Base-by-base conservation (phyloP, 2,888 invertebrate genomes). In the Chloroclysta siterata region DNA sequence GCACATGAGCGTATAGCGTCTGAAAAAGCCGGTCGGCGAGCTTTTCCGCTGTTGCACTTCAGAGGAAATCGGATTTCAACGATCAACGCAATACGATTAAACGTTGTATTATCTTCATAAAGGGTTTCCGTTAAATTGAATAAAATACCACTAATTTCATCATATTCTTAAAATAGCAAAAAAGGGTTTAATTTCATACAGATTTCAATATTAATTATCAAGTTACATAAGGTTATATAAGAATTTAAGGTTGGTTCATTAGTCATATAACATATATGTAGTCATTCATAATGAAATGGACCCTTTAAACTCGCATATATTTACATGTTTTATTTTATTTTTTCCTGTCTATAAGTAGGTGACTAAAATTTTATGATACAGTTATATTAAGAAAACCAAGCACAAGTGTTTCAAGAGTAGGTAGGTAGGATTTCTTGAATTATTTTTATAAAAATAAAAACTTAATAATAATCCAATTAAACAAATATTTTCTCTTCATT, bases 1-100 rank as follows among this genome's bases (percentile, higher is more conserved):
- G 68, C 75, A 74, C 69, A 72, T 63, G 65, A 79, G 72, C 75
- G 77, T 64, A n/a, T n/a, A 76, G 78, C 81, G 77, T 80, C 83
- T 85, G 85, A 85, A 87, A 83, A 84, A 82, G 83, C 85, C 83
- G 84, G 85, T 79, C 75, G 71, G 73, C 68, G 81, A 88, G 88
- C 88, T 88, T 88, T 87, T 87, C 82, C 84, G 74, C 75, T 74
- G 77, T 73, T 74, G 75, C 81, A 72, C 70, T 78, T 79, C 79
- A 76, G 76, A 68, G 62, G 53, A 70, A 72, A 67, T 70, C 51
- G 42, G 60, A 59, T 65, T 56, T 64, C 64, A 65, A 54, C 57
- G 52, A 48, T 28, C 7, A 50, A 50, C 8, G 50, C n/a, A 0
- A 50, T 50, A 5, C 2, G 7, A 48, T 53, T 36, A 48, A 22